Evolutionary conservation across 2,797 vertebrate genomes (phyloP), one percentile per base, ranked within the genome.

Genomic region (Coracias cyanogaster): DNA sequence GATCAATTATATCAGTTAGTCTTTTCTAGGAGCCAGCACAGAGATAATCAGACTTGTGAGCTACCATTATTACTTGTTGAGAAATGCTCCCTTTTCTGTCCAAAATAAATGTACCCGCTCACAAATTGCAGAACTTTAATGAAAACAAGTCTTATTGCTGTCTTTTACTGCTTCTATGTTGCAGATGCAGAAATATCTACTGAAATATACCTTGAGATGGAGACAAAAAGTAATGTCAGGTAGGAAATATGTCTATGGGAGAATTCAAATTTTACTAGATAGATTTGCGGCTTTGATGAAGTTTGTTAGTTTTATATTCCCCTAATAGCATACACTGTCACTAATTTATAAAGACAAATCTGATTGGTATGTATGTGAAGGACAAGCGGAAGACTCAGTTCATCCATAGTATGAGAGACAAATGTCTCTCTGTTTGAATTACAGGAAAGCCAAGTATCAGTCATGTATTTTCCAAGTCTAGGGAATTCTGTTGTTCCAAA

Each of bases 1-100:
- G 77, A 96, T 96, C 95, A 94, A 94, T 98, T 96, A 96, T 97
- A 92, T 94, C 9, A 29, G 82, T 70, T 84, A 94, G 93, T 94
- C 96, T 97, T 97, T 97, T 95, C 74, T 69, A 73, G 91, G 82
- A 97, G 82, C 82, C 94, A 97, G 66, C 49, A 33, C 71, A 83
- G 71, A 90, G 88, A 96, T 82, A 94, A 93, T 95, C 90, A 94
- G 78, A 78, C 83, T 87, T 89, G 61, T 88, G 76, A 91, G 67
- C 80, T 91, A 72, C 61, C 35, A 86, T 95, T 70, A 72, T 90
- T 86, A 78, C 54, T 58, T 72, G 79, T 86, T 95, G 33, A 87
- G 57, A 93, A 96, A 79, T 90, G n/a, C 26, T 93, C 72, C 58
- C 17, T 91, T 86, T 43, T 94, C 58, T 90, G 39, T 45, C 69